These are phyloP conservation scores for Caenorhabditis doughertyi DNA, from an alignment of 2,888 invertebrate species.

Conservation along the genomic window DNA sequence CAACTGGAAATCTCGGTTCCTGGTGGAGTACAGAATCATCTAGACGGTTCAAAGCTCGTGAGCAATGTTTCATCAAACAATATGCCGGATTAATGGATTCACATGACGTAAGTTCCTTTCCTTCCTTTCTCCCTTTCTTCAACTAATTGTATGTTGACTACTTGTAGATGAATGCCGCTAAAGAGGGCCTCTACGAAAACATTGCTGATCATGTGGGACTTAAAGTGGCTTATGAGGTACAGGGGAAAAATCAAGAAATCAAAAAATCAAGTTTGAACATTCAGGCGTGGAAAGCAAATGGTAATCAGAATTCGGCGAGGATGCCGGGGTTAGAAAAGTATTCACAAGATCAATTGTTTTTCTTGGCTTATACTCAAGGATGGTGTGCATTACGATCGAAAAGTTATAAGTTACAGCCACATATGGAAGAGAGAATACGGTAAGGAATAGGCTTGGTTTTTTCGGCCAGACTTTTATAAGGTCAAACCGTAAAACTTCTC, in stretches of 20 bases:
- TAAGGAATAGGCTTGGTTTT: neutral
- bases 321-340: slow-evolving; percentile 55
- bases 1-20: slow-evolving; percentile 64
- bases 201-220: slow-evolving; percentile 69
- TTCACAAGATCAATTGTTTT: slow-evolving; percentile 66
- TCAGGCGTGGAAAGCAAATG: slow-evolving; percentile 63
- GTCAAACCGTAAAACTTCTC: too few species aligned
- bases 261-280: neutral
- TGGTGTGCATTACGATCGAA: slow-evolving; percentile 67
- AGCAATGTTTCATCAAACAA: slow-evolving; percentile 67
- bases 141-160: neutral
- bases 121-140: neutral
- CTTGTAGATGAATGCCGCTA: slow-evolving; percentile 48
- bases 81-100: slow-evolving; percentile 62
- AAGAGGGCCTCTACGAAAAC: slow-evolving; percentile 65
- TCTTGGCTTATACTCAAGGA: slow-evolving; percentile 68
- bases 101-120: slow-evolving; percentile 31
- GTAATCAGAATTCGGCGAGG: slow-evolving; percentile 20
- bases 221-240: slow-evolving; percentile 66
- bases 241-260: neutral
- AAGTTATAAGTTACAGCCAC: slow-evolving; percentile 49
- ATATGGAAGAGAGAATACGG: slow-evolving; percentile 68
- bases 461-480: too few species aligned
- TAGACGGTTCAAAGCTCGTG: slow-evolving; percentile 46
- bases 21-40: slow-evolving; percentile 58